Evolutionary conservation across 2,888 invertebrate species (phyloP), one percentile per base, ranked within the genome.

Genomic region (Acronicta psi): DNA sequence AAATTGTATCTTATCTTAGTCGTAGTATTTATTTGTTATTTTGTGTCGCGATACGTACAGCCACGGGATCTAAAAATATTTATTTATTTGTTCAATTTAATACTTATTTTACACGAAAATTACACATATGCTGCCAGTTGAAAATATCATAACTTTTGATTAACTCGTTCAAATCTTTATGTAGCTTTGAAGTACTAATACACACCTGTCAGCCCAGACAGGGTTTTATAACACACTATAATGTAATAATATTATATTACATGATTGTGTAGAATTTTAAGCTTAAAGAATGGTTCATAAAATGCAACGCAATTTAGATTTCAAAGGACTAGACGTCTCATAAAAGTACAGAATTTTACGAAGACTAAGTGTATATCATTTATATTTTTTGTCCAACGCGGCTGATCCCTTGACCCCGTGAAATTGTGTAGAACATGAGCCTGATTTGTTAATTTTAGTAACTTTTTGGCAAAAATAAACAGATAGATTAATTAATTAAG

Each of bases 261-360:
- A n/a, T n/a, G n/a, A n/a, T n/a, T n/a, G 34, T n/a, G 34, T 34
- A 44, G 31, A 44, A 18, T 37, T 23, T 40, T 18, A 37, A 45
- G 23, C 25, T n/a, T 10, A 31, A 57, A 34, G 9, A 58, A 50
- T 42, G 29, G 34, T 14, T 2, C 9, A 4, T 13, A 18, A 41
- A 31, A 40, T 29, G 4, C 37, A 44, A 49, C 45, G 41, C 41
- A 18, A 20, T 53, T 54, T 50, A 10, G 42, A 29, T 5, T n/a
- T 25, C 16, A 7, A 42, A 17, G 37, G 13, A 25, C 38, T 29
- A 2, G 11, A 13, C n/a, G 43, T 49, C 53, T 31, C 44, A 11
- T 37, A 53, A 59, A 44, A 60, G 41, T 52, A 43, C 2, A 8
- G 9, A 40, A 29, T 46, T 59, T 51, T 34, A 65, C 53, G 37